Evolutionary conservation across 2,888 invertebrate species (phyloP), one percentile per base, ranked within the genome.

Genomic region (Lepas anatifera): DNA sequence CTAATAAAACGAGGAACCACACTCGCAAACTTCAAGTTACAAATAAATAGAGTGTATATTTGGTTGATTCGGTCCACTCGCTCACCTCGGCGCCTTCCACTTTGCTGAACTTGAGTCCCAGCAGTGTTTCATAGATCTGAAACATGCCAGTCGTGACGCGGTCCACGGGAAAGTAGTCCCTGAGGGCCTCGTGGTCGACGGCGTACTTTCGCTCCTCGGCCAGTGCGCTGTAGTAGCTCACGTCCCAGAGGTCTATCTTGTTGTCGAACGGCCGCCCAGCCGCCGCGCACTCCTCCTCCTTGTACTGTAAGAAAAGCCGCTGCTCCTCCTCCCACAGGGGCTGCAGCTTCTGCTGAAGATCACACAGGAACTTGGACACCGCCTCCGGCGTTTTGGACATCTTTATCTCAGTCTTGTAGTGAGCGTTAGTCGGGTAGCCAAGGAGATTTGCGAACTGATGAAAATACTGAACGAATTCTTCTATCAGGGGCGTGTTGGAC

Each of bases 71-170:
- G n/a, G n/a, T n/a, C n/a, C n/a, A n/a, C n/a, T n/a, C n/a, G n/a
- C n/a, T n/a, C 41, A 41, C 41, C 50, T 79, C 78, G 11, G 79
- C 78, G 72, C 78, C 76, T 22, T 77, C 72, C n/a, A 81, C 74
- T 71, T 77, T 74, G 52, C 77, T 76, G 75, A 81, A 83, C 71
- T 77, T 77, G n/a, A 83, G 75, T 18, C 79, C 76, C 39, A 83
- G 76, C 63, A 83, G 74, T 66, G 79, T 77, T 78, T 83, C 81
- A 74, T 83, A 83, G 48, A 83, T 83, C 18, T 78, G 77, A 58
- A 83, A 75, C 46, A 83, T 76, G 27, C 82, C 82, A 69, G 78
- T 77, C 8, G 81, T 83, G 29, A 83, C 83, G n/a, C 77, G 77
- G 18, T 80, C 77, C 74, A 83, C 75, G 6, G 83, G 82, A 74